Evolutionary conservation across 2,888 invertebrate species (phyloP).

Genomic region (Diaprepes abbreviatus): DNA sequence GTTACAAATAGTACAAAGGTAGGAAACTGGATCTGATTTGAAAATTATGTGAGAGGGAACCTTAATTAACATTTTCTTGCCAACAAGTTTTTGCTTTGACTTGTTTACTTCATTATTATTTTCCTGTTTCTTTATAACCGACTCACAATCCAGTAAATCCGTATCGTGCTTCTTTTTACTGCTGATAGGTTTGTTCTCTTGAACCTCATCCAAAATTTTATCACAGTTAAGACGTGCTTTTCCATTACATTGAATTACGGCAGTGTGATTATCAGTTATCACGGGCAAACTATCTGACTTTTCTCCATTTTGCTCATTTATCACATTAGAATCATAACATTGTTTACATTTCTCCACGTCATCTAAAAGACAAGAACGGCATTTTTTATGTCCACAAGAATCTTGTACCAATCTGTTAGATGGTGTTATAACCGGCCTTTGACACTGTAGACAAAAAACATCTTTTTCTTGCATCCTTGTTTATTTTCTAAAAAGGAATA

Average conservation of each 20-base stretch:
- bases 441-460: slow-evolving; percentile 70
- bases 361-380: slow-evolving; percentile 77
- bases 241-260: slow-evolving; percentile 61
- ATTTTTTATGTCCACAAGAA: slow-evolving; percentile 82
- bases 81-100: slow-evolving; percentile 42
- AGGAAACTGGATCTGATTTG: slow-evolving; percentile 70
- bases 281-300: slow-evolving; percentile 7
- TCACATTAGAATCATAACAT: slow-evolving; percentile 64
- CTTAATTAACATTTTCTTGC: slow-evolving; percentile 52
- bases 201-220: slow-evolving; percentile 5
- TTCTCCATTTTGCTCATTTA: slow-evolving; percentile 10
- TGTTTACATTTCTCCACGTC: slow-evolving; percentile 77
- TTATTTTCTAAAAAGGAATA: neutral
- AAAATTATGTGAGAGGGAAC: slow-evolving; percentile 62
- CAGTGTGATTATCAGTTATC: slow-evolving; percentile 54
- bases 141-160: neutral
- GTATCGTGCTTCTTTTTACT: neutral
- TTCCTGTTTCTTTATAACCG: slow-evolving; percentile 11
- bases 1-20: slow-evolving; percentile 77
- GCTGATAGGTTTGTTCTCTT: neutral
- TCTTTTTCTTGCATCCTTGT: slow-evolving; percentile 25
- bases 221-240: slow-evolving; percentile 36
- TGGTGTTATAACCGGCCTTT: slow-evolving; percentile 71
- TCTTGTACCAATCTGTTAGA: slow-evolving; percentile 79
- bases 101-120: slow-evolving; percentile 29